Conservation (phyloP, 2,888 invertebrate genomes). For the Steinernema hermaphroditum region DNA sequence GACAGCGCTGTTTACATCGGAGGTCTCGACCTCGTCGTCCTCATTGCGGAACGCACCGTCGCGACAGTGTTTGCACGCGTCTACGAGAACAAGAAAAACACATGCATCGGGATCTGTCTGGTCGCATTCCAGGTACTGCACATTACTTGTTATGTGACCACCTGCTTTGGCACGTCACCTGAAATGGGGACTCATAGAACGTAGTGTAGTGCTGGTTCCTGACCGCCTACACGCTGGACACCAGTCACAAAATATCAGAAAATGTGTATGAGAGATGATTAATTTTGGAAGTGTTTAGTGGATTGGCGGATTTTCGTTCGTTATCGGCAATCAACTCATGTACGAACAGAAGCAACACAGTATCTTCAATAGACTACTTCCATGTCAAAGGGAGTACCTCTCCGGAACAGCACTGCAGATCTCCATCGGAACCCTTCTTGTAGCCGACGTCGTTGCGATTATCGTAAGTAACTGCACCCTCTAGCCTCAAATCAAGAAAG, state of each 20-base stretch:
- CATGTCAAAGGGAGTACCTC: conserved; percentile 25
- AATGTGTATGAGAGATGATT: no score
- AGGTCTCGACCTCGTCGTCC: conserved; percentile 30
- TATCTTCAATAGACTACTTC: conserved; percentile 13
- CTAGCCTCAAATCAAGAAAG: background rate
- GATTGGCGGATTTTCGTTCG: conserved; percentile 25
- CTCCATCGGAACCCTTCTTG: conserved; percentile 30
- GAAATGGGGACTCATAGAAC: background rate
- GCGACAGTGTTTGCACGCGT: conserved; percentile 34
- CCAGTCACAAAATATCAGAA: no score
- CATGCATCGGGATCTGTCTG: conserved; percentile 21
- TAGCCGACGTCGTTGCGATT: conserved; percentile 24
- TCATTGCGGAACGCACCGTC: conserved; percentile 31
- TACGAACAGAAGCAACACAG: background rate
- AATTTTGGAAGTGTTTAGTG: no score
- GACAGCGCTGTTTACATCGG: conserved; percentile 34
- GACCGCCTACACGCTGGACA: no score
- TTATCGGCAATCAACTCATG: conserved; percentile 18
- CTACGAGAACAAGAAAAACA: conserved; percentile 33
- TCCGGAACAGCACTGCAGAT: conserved; percentile 15
- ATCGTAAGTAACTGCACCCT: conserved; percentile 18
- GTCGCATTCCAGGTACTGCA: conserved; percentile 30
- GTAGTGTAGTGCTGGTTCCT: no score
- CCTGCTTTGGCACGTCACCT: background rate
- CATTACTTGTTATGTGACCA: background rate